Conservation (phyloP, 1,140 invertebrate species). For the Alviniconcha marisindica region DNA sequence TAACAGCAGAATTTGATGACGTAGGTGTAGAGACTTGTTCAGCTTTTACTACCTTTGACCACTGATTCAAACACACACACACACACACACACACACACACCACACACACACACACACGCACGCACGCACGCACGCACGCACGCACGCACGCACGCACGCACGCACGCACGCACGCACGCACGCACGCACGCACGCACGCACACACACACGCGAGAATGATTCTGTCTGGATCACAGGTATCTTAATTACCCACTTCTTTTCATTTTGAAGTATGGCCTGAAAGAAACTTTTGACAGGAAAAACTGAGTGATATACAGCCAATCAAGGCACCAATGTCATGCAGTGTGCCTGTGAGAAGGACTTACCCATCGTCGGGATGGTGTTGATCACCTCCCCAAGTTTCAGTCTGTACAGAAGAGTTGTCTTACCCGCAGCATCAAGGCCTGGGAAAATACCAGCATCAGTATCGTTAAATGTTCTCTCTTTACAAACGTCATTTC, state of each 20-base stretch:
- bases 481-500: no score
- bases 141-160: not conserved
- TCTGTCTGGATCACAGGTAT: not conserved
- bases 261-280: not conserved
- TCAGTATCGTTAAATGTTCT: no score
- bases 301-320: no score
- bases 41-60: no score
- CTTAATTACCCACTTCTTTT: not conserved
- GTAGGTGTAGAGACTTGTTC: no score
- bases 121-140: not conserved
- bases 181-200: not conserved
- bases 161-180: not conserved
- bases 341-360: no score
- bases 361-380: constrained; percentile 98
- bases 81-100: no score
- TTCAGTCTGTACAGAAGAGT: constrained; percentile 99
- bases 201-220: not conserved
- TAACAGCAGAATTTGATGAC: no score
- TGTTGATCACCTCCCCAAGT: constrained; percentile 99
- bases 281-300: no score
- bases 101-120: not conserved
- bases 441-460: constrained; percentile 84
- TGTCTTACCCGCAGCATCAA: constrained; percentile 99
- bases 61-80: no score
- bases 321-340: no score